Percentiles rank a stretch among this genome's conserved stretches.
phyloP scores from a whole-genome alignment of 2,888 invertebrate genomes.

The Punctoribates punctum region DNA sequence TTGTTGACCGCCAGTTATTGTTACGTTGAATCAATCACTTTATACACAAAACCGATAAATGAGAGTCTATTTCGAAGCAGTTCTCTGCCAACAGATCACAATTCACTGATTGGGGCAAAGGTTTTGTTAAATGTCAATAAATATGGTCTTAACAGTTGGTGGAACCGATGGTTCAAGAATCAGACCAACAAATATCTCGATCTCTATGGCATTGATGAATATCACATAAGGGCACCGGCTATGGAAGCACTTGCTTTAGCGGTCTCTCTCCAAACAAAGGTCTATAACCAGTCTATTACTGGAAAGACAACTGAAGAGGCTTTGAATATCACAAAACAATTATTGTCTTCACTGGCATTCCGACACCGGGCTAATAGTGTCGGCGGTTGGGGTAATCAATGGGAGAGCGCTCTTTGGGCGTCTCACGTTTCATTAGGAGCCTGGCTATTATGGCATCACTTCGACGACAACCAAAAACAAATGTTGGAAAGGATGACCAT shows the following conservation, averaged over 20 bases:
- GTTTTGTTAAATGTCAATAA: background rate
- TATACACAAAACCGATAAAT: background rate
- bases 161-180: background rate
- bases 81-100: background rate
- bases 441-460: background rate
- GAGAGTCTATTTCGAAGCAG: background rate
- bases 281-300: background rate
- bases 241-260: background rate
- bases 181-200: background rate
- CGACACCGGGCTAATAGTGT: background rate
- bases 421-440: background rate
- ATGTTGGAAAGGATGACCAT: background rate
- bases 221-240: background rate
- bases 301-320: background rate
- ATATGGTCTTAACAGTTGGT: background rate
- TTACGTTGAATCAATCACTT: background rate
- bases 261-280: background rate
- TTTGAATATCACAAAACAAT: background rate
- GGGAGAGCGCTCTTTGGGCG: slow-evolving; percentile 3
- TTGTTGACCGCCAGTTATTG: background rate
- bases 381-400: slow-evolving; percentile 11
- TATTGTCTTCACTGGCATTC: background rate
- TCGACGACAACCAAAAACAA: background rate
- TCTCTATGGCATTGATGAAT: background rate
- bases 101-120: background rate